Base-by-base conservation (phyloP, 2,888 invertebrate species). In the Andrena camellia region DNA sequence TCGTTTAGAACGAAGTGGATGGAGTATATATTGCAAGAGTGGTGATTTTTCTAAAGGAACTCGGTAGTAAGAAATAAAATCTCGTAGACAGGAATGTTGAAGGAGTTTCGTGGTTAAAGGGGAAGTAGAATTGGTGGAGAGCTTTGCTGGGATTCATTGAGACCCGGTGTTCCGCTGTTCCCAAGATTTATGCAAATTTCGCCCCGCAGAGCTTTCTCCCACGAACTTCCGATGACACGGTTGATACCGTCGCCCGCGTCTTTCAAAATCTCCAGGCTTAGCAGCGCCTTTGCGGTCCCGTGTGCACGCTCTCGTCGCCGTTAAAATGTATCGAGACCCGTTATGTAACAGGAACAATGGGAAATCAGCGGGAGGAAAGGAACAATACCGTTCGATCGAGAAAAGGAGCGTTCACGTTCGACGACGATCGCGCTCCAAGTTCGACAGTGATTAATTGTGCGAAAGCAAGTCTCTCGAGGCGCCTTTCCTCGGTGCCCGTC, bases 131-230 rank as follows among this genome's bases (percentile, higher is more conserved):
- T 63, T 26, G 6, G 2, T 2, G 23, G 20, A 20, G 48, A 54
- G 29, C 59, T 77, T 77, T 50, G 62, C 60, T 13, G 31, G 67
- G 62, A 66, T 71, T 67, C 72, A 17, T 72, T 6, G 72, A 62
- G 67, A 67, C 54, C 67, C 42, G 23, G 20, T 33, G 29, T 17
- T 60, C 52, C 42, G 10, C 2, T 33, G 29, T 42, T 63, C 13
- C 0, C 52, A 54, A 71, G 60, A 78, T 78, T 78, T 72, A 72
- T 78, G 72, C 29, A 78, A 78, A 78, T 78, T 78, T 67, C 33
- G 33, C 67, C 64, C 26, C 26, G 23, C 26, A 10, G 42, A 29
- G 66, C 59, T 66, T 59, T 66, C 66, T 29, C 59, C 26, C 2
- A 17, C 31, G 57, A 59, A 73, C 20, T 66, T 66, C 48, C 20